Percentiles rank a stretch among this genome's conserved stretches.
phyloP scores from a whole-genome alignment of 1,140 invertebrate genomes.

The Macrostomum lignano region DNA sequence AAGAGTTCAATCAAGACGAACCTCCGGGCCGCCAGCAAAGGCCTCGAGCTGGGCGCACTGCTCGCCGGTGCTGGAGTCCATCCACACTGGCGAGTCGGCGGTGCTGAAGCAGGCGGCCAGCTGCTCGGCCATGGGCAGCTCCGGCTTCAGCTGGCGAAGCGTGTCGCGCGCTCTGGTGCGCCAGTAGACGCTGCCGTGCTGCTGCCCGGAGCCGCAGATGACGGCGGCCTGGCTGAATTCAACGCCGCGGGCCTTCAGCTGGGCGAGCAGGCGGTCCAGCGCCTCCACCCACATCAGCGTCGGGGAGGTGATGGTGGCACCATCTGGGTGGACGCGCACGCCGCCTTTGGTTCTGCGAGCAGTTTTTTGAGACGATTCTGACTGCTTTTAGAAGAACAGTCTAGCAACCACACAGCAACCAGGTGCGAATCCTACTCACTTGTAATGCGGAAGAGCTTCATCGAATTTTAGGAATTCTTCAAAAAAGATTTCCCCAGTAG shows the following conservation, averaged over 20 bases:
- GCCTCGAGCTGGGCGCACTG: slow-evolving; percentile 51
- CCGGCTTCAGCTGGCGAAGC: slow-evolving; percentile 38
- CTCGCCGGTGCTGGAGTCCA: slow-evolving; percentile 59
- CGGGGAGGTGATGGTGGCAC: slow-evolving; percentile 43
- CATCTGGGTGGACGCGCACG: slow-evolving; percentile 34
- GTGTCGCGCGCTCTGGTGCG: slow-evolving; percentile 38
- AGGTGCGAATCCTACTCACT: too few species aligned
- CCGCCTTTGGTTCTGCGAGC: slow-evolving; percentile 31
- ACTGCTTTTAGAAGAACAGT: too few species aligned
- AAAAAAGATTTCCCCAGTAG: too few species aligned
- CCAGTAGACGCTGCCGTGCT: slow-evolving; percentile 90
- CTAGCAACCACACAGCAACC: too few species aligned
- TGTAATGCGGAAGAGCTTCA: too few species aligned
- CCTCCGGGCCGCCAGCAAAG: slow-evolving; percentile 40
- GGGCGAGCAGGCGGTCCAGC: slow-evolving; percentile 64
- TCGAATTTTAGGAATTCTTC: too few species aligned
- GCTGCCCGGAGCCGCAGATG: slow-evolving; percentile 61
- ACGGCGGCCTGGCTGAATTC: slow-evolving; percentile 50
- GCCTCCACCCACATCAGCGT: too few species aligned
- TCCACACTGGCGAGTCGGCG: slow-evolving; percentile 65
- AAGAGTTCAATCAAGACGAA: too few species aligned
- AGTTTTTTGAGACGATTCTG: too few species aligned
- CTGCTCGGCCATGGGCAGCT: slow-evolving; percentile 51
- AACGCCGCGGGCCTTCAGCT: slow-evolving; percentile 42
- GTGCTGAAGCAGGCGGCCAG: slow-evolving; percentile 41